Base-by-base conservation (phyloP, 2,113 vertebrate genomes). In the Epinephelus moara region DNA sequence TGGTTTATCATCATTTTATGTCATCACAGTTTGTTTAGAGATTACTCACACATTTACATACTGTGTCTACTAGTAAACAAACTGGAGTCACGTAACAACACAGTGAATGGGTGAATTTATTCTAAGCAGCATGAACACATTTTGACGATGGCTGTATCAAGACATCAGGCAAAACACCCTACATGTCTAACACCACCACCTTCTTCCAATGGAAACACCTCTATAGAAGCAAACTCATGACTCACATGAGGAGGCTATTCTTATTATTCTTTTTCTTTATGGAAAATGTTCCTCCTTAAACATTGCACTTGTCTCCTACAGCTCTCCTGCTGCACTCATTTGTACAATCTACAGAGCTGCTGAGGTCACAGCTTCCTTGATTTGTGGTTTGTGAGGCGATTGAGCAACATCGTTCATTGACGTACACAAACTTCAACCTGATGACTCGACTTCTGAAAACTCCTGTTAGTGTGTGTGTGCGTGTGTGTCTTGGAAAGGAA, bases 381-480 rank as follows among this genome's bases (percentile, higher is more conserved):
- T 64, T 88, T 93, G 94, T 83, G 93, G 93, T 95, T 93, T 90
- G 57, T 80, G 75, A 87, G 72, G 79, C 9, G 64, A 87, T 94
- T 95, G 86, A 86, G 93, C 90, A 95, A 95, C 67, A 40, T 3
- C 3, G 23, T 64, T 90, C 91, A 89, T 23, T 96, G 95, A 96
- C 95, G 94, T 90, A 91, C 62, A 62, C 18, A 10, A 80, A 53
- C 30, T 75, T 67, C 60, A 90, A 85, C 21, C 82, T 81, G 80
- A 92, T 93, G 93, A 96, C 88, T 90, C 67, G n/a, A 27, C 80
- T 90, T 86, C 70, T 91, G 80, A 91, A 90, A 93, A 91, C 45
- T 72, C 19, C 12, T 45, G 40, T 66, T 30, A 4, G 25, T 19
- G 6, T 18, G 57, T 59, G 23, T 30, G 61, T 13, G 18, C 21